Evolutionary conservation across 2,113 vertebrate genomes (phyloP), one percentile per base, ranked within the genome.

Genomic region (Otus sunia): DNA sequence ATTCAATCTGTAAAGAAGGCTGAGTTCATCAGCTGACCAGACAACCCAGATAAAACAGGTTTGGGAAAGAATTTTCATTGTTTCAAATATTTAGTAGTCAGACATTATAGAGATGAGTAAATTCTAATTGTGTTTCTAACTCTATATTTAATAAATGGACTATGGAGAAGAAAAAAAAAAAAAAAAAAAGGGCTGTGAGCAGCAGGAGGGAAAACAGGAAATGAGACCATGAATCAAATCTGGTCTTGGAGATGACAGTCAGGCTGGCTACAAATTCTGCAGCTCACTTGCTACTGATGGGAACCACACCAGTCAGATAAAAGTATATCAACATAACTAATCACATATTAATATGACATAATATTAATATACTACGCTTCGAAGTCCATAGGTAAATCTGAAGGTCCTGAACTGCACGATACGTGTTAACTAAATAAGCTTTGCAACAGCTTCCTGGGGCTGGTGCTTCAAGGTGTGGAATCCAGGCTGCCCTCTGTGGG

Each of bases 191-290:
- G 36, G 23, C 52, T 89, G 56, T 81, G 88, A 95, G 95, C 95
- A 91, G 69, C 47, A 66, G 80, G 49, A 94, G 62, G 86, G 90
- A 95, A 94, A 95, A 7, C 73, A 96, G 91, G 95, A 97, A 95
- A 97, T 97, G 89, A 97, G 91, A 75, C 95, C 95, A 97, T 97
- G 96, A 97, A 97, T 97, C 95, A 97, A 97, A 86, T 9, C 25
- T 87, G 89, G 86, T 92, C 84, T 75, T 87, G 53, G 89, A 92
- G 94, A 52, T 94, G 97, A 95, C 97, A 96, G 87, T 84, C 7
- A 7, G 43, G 69, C 76, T 68, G 86, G 86, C 72, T 93, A 71
- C 79, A 89, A 93, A 92, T 84, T 60, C 96, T 80, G 78, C 92
- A 62, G 87, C 75, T 92, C 75, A 26, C 78, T 86, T 69, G 71